Evolutionary conservation across 2,113 vertebrate genomes (phyloP), one percentile per base, ranked within the genome.

Genomic region (Nesoenas mayeri): DNA sequence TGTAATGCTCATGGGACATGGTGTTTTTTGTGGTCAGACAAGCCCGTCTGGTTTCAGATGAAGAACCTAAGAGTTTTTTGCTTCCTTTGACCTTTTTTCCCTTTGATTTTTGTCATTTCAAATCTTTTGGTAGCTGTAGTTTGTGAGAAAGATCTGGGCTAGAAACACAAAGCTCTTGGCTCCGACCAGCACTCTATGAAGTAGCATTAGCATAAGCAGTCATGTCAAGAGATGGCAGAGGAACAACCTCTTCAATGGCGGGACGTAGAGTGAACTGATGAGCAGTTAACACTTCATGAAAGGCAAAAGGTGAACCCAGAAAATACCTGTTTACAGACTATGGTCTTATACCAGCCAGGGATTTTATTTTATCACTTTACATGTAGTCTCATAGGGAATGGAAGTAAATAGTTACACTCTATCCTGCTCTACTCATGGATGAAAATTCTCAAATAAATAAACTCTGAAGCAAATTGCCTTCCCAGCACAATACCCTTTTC

Each of bases 231-330:
- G 14, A 21, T 58, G 11, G 4, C n/a, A 58, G 47, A 32, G 29
- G 17, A 88, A 61, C 24, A 60, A 6, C 10, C 10, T 14, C 29
- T 19, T 4, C 9, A 6, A n/a, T 0, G 0, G 15, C 12, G 31
- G 8, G 3, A 48, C 4, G 4, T 4, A 8, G 47, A 40, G 8
- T n/a, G 36, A 69, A 19, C 14, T 42, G 29, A 21, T 48, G 65
- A 58, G 44, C 44, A 60, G 9, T 19, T 11, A 34, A 6, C 0
- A 1, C 3, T 61, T 86, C 19, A 3, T 15, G 22, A 67, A 65
- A 40, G 42, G 31, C 12, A 69, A 54, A 53, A 8, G 10, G 3
- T 60, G 12, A 85, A 12, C 11, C 15, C 36, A 53, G 36, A 53
- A 93, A 89, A 21, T 16, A 15, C 2, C 9, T 9, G 2, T 69